Base-by-base conservation (phyloP, 2,113 vertebrate species). In the Ceyx margarethae region DNA sequence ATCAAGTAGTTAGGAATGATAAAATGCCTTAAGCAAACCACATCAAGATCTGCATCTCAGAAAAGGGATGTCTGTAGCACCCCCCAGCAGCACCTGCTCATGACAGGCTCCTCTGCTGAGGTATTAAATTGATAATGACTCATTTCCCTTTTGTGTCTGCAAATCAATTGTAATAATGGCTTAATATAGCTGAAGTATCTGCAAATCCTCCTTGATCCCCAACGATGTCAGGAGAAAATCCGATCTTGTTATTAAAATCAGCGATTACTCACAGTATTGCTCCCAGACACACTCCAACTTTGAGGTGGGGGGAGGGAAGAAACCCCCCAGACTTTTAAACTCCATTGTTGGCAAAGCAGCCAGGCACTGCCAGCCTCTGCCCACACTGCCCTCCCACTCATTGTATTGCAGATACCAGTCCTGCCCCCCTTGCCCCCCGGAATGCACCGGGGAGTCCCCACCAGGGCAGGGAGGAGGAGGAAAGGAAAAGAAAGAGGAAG, bases 131-230 rank as follows among this genome's bases (percentile, higher is more conserved):
- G 37, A 35, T 93, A 89, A 94, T 58, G 86, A 89, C 89, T 95
- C 84, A 64, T 85, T 93, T 95, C 84, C 66, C 83, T 93, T 89
- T 87, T 73, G 84, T 87, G 87, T 56, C 92, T 2, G 3, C 74
- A 81, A 93, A 83, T 94, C 91, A 94, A 95, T 92, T 93, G 96
- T 81, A 93, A 91, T 96, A 96, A 96, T 95, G 89, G 84, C 93
- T 93, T 96, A 90, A 95, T 95, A 94, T 82, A 95, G 80, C 95
- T 37, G 84, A 80, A 94, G 92, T 43, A 91, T 81, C 91, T 79
- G 61, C 81, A 96, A 97, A 97, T 96, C 95, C 96, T 92, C 71
- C 92, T 91, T 96, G 40, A 94, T 93, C 91, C 92, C 68, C 88
- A 80, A 40, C 62, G 1, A 93, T 84, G 95, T 81, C 91, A 86